Conservation (phyloP, 2,888 invertebrate genomes). For the Hymenopus coronatus region DNA sequence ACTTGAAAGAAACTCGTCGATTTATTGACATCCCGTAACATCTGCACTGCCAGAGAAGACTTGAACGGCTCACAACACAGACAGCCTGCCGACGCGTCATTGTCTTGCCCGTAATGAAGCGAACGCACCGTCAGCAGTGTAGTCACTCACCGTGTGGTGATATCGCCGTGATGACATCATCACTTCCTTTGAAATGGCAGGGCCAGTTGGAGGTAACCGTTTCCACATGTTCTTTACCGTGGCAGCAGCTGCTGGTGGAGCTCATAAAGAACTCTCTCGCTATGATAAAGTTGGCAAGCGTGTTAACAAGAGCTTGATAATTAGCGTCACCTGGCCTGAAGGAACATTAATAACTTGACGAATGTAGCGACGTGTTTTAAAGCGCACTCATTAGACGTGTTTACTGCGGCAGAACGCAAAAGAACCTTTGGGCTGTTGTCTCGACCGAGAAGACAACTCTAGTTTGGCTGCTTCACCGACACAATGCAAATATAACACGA, state of each 20-base stretch:
- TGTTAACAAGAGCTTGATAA: constrained; percentile 13
- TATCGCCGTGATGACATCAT: not conserved
- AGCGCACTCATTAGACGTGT: not conserved
- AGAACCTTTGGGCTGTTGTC: not conserved
- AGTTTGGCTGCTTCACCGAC: no score
- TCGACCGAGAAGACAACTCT: no score
- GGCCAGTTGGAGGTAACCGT: not conserved
- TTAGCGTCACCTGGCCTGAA: constrained; percentile 7
- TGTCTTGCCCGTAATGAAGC: not conserved
- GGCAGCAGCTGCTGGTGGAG: not conserved
- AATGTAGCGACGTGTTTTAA: not conserved
- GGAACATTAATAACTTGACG: not conserved
- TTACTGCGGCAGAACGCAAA: not conserved
- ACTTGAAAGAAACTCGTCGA: no score
- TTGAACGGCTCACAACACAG: no score
- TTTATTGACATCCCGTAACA: no score
- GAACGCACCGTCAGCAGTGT: not conserved
- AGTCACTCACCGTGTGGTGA: not conserved
- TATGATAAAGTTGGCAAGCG: constrained; percentile 16
- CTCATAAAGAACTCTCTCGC: not conserved
- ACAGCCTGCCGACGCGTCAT: not conserved
- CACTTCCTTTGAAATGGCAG: not conserved
- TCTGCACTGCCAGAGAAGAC: no score
- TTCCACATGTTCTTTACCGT: constrained; percentile 6
- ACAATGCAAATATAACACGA: no score